phyloP scores from a whole-genome alignment of 30 jellyfish, hydroid and myxozoan species.

The Aurelia aurita complex sp. Pacific region DNA sequence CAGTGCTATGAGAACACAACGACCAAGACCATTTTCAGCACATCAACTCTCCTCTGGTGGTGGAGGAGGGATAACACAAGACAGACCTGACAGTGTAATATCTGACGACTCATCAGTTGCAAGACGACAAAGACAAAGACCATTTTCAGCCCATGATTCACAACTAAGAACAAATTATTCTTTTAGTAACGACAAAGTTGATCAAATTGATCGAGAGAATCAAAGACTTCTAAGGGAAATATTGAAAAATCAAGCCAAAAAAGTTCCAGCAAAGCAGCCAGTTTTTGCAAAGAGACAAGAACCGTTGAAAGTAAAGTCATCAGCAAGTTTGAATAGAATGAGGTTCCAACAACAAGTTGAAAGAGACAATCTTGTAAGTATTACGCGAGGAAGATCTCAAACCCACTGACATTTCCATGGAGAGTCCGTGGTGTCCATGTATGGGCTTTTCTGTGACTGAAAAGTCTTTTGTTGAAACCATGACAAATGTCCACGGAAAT shows the following conservation, averaged over 20 bases:
- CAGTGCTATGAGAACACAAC: not conserved
- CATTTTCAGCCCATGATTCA: constrained; percentile 61
- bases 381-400: too few relatives aligned
- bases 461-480: too few relatives aligned
- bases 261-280: constrained; percentile 34
- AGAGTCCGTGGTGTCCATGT: too few relatives aligned
- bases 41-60: constrained; percentile 17
- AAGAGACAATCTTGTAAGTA: constrained; percentile 81
- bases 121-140: constrained; percentile 34
- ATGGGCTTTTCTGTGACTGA: too few relatives aligned
- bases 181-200: constrained; percentile 79
- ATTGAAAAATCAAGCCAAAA: constrained; percentile 41
- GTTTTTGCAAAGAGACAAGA: constrained; percentile 24
- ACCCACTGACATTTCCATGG: too few relatives aligned
- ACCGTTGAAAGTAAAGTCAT: constrained; percentile 77
- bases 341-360: constrained; percentile 83
- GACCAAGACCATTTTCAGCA: constrained; percentile 63
- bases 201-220: constrained; percentile 86
- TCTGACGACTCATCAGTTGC: constrained; percentile 7
- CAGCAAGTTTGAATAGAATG: constrained; percentile 79
- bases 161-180: constrained; percentile 71
- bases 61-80: not conserved
- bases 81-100: constrained; percentile 21
- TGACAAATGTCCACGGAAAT: too few relatives aligned
- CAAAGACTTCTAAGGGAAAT: constrained; percentile 81